Evolutionary conservation across 2,113 vertebrate species (phyloP).

Genomic region (Rhynchomys soricoides): DNA sequence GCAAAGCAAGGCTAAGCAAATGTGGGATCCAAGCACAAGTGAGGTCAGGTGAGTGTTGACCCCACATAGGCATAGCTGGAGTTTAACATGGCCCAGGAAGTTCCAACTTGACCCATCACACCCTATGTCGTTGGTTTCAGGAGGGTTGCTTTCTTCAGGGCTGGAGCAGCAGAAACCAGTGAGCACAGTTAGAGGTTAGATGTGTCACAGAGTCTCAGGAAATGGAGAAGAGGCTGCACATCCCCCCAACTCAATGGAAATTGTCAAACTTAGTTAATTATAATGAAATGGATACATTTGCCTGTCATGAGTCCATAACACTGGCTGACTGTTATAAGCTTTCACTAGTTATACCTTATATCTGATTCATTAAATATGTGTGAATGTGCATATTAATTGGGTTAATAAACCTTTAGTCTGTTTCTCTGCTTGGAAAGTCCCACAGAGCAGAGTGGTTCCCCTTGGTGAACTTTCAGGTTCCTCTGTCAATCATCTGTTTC

Average conservation of each 20-base stretch:
- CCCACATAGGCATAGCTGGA: neutral
- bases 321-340: neutral
- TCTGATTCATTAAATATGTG: neutral
- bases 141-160: too few relatives aligned
- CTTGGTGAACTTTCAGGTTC: neutral
- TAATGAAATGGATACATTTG: neutral
- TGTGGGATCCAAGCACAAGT: neutral
- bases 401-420: neutral
- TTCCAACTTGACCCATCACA: neutral
- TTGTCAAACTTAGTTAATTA: neutral
- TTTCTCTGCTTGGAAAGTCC: neutral
- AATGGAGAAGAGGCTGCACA: neutral
- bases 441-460: neutral
- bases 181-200: neutral
- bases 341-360: neutral
- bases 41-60: neutral
- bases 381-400: neutral
- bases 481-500: neutral
- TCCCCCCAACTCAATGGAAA: neutral
- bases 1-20: neutral
- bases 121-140: neutral
- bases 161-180: neutral
- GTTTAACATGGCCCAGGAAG: neutral
- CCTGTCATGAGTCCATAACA: neutral
- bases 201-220: neutral